Evolutionary conservation across 2,113 vertebrate genomes (phyloP), one percentile per base, ranked within the genome.

Genomic region (Regulus satrapa): DNA sequence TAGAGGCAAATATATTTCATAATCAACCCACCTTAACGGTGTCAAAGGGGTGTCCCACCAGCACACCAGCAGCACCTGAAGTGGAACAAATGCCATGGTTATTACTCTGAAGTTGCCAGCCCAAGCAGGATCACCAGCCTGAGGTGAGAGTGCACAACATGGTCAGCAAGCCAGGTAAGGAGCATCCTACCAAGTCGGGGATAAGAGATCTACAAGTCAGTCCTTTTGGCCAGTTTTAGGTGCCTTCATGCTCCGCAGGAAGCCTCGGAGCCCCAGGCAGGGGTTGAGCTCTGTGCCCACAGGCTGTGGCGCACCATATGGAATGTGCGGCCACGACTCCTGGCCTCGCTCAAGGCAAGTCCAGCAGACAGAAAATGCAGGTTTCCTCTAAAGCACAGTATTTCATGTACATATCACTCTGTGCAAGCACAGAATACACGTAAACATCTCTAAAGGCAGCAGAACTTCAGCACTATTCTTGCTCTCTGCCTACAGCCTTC

Each of bases 11-110:
- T 54, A 46, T 20, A 55, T 59, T 74, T 85, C 19, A 51, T 81
- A 74, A 94, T 87, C 82, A 59, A 97, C 98, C 97, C 97, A 99
- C 99, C 99, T 99, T 99, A 59, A 99, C 99, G 1, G 99, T 99
- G 96, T 99, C 99, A 91, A 99, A 99, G 0, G 99, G 99, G 94
- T 99, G 99, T 97, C 99, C 99, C 58, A 99, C 99, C 83, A 99
- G 97, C 91, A 99, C 99, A 56, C 99, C 99, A 4, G 99, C 99
- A 95, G 99, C 99, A 97, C 99, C 99, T 99, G 89, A 43, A 95
- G 85, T 46, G 32, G 96, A 94, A 63, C 18, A 74, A 74, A 89
- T 3, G 6, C 58, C 28, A 14, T 4, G 17, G 46, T 74, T 54
- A 82, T 26, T 59, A 19, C 55, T 40, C 66, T 4, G 3, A 5